Evolutionary conservation across 1,140 invertebrate species (phyloP).

Genomic region (Aphaenogaster ashmeadi): DNA sequence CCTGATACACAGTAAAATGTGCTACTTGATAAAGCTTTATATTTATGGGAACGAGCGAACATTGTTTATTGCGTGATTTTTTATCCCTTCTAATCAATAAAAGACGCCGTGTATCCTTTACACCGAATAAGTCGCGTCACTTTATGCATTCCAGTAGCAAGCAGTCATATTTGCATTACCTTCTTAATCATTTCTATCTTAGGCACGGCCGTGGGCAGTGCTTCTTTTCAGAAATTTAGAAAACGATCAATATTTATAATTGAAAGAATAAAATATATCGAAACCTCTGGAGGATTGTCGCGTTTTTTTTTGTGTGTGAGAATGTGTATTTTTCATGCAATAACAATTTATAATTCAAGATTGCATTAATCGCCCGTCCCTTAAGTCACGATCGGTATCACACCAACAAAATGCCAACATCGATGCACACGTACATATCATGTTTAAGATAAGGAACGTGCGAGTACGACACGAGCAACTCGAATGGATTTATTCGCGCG

Average conservation of each 20-base stretch:
- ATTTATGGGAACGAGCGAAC: neutral
- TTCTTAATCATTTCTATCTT: slow-evolving; percentile 29
- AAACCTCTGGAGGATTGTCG: slow-evolving; percentile 27
- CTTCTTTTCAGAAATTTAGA: slow-evolving; percentile 10
- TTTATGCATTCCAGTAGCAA: slow-evolving; percentile 42
- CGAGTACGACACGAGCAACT: neutral
- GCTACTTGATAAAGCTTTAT: slow-evolving; percentile 2
- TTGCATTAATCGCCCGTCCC: neutral
- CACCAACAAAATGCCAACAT: slow-evolving; percentile 21
- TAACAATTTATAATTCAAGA: neutral
- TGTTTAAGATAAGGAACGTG: slow-evolving; percentile 32
- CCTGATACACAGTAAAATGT: neutral
- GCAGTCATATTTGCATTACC: neutral
- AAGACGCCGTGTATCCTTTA: slow-evolving; percentile 3
- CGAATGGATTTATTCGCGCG: slow-evolving; percentile 9
- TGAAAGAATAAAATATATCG: slow-evolving; percentile 15
- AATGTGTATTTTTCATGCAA: neutral
- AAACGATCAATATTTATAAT: slow-evolving; percentile 18
- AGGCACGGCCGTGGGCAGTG: slow-evolving; percentile 48
- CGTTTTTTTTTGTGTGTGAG: neutral
- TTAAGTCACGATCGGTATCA: neutral
- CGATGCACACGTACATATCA: neutral
- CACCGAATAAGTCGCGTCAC: neutral
- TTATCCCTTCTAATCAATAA: neutral
- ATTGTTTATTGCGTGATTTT: neutral